Base-by-base conservation (phyloP, 23 tunicate genomes). In the Halocynthia roretzi region DNA sequence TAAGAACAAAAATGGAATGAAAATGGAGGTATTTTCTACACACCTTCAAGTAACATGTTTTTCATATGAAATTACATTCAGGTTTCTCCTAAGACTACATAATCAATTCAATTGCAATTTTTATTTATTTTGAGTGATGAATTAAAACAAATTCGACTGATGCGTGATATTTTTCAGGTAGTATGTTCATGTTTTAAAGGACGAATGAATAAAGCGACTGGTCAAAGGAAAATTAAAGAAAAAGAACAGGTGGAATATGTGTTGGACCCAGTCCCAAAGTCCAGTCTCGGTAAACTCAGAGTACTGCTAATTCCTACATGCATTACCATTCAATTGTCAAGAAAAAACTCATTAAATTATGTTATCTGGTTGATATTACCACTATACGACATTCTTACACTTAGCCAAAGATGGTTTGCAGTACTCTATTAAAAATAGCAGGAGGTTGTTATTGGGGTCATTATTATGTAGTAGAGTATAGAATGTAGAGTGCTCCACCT, bases 231-330 rank as follows among this genome's bases (percentile, higher is more conserved):
- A 57, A 55, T 11, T 11, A 61, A 72, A 67, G n/a, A 48, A 58
- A 56, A 71, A 21, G 76, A 61, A 72, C 66, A 89, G 19, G 21
- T 14, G 8, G 98, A 92, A 62, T 86, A 82, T 83, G 91, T 86
- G 48, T 68, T 92, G 48, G 98, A 92, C 63, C 85, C 98, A 5
- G 31, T 76, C 22, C 98, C 98, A 67, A 78, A 79, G 76, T 92
- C 98, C 50, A 67, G 84, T 50, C 68, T 92, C 10, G 98, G 98
- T 92, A 85, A 75, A 53, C 51, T 52, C n/a, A n/a, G n/a, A 61
- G 62, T 10, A 68, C 19, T 68, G 19, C 23, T 68, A 15, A 15
- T 17, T 18, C 19, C 14, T 68, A 21, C 22, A 72, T 72, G 77
- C 66, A 31, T 14, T 12, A 14, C 22, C 77, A 14, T 67, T 67